Evolutionary conservation across 2,113 vertebrate genomes (phyloP).

Genomic region (Panthera leo): DNA sequence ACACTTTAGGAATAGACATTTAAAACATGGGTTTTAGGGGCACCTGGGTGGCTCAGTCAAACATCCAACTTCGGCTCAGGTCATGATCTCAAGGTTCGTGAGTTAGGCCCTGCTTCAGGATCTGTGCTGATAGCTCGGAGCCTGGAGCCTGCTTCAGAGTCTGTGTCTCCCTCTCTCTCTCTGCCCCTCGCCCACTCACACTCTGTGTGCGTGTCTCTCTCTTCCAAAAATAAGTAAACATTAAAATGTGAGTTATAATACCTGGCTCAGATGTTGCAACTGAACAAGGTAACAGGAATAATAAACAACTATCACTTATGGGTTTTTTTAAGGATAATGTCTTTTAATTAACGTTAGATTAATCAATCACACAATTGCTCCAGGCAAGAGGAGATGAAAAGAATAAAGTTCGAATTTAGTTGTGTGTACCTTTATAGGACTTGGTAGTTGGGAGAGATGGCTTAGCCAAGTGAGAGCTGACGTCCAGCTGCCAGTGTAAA

Average conservation of each 20-base stretch:
- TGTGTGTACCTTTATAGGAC: background rate
- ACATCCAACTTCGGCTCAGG: background rate
- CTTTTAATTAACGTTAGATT: background rate
- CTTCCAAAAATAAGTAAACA: background rate
- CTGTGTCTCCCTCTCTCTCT: no score
- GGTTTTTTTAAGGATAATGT: background rate
- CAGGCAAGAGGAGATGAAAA: background rate
- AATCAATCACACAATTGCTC: background rate
- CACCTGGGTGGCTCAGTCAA: background rate
- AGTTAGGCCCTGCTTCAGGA: background rate
- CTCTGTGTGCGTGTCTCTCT: background rate
- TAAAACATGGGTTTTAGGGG: background rate
- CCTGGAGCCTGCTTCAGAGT: background rate
- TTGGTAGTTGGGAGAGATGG: background rate
- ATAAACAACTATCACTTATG: background rate
- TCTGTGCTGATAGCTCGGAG: background rate
- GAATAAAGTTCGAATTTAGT: background rate
- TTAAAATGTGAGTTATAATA: background rate
- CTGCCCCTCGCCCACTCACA: background rate
- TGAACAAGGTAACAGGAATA: background rate
- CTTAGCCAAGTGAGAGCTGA: background rate
- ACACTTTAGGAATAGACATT: background rate
- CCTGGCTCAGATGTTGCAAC: slow-evolving; percentile 16
- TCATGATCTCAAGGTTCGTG: background rate
- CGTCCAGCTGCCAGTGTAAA: background rate